Percentiles rank a stretch among this genome's conserved stretches.
Evolutionary conservation across 2,113 vertebrate species (phyloP).

Genomic region (Marcusenius ussheri): DNA sequence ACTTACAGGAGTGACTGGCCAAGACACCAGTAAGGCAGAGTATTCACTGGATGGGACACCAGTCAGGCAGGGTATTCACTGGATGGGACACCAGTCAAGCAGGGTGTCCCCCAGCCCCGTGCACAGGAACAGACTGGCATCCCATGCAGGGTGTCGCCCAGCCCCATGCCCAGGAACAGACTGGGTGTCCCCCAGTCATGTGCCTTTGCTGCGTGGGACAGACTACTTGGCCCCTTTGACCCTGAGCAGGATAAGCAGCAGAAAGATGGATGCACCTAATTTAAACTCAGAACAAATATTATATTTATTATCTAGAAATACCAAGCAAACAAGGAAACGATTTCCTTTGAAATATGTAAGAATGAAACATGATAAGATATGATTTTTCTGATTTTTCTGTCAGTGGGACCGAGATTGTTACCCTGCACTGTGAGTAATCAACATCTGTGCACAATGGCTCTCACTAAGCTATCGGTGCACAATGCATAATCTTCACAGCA

Average conservation of each 20-base stretch:
- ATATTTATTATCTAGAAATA: background rate
- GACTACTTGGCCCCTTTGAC: background rate
- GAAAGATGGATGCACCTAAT: background rate
- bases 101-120: too few relatives aligned
- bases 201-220: background rate
- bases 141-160: background rate
- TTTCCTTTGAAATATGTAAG: background rate
- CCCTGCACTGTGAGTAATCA: background rate
- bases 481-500: background rate
- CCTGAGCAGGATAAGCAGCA: background rate
- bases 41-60: background rate
- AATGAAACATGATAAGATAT: background rate
- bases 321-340: background rate
- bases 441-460: background rate
- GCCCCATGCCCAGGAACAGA: rapidly evolving
- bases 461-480: background rate
- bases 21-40: background rate
- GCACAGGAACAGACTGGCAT: background rate
- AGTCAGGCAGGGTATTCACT: background rate
- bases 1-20: background rate
- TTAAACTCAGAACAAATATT: background rate
- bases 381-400: background rate
- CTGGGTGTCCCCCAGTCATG: background rate
- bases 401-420: background rate
- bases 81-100: background rate